Evolutionary conservation across 2,797 vertebrate species (phyloP).

Genomic region (Hozukius guyotensis): DNA sequence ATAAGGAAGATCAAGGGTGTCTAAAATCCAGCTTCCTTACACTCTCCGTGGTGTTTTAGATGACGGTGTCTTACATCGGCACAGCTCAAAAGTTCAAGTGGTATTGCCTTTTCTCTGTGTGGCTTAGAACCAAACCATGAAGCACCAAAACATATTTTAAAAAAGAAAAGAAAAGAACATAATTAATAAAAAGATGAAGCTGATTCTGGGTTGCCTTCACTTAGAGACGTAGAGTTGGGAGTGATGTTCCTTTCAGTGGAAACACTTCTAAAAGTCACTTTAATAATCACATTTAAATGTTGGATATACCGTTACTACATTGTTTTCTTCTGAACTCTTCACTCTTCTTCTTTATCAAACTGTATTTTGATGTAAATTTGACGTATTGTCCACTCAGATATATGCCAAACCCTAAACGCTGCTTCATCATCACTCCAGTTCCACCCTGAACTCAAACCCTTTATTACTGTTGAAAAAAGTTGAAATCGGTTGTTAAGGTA

Average conservation of each 20-base stretch:
- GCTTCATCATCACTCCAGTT: neutral
- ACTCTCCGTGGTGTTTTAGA: neutral
- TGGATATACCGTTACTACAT: neutral
- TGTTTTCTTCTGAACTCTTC: neutral
- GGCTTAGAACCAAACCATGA: neutral
- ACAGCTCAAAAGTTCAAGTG: neutral
- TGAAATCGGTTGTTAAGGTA: neutral
- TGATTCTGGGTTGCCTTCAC: neutral
- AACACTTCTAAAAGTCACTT: neutral
- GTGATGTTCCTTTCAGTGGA: neutral
- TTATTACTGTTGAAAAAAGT: neutral
- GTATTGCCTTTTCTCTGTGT: neutral
- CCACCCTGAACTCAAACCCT: neutral
- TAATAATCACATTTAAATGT: neutral
- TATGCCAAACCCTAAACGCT: neutral
- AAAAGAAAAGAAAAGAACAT: neutral
- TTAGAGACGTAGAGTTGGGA: too few species aligned
- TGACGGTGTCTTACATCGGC: neutral
- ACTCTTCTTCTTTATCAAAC: neutral
- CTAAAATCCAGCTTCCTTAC: neutral
- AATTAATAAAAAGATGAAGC: neutral
- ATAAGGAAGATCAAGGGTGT: neutral
- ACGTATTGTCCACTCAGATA: neutral
- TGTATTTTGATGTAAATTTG: neutral
- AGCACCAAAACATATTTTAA: neutral